Evolutionary conservation across 1,140 invertebrate species (phyloP), one percentile per base, ranked within the genome.

Genomic region (Drosophila obscura): DNA sequence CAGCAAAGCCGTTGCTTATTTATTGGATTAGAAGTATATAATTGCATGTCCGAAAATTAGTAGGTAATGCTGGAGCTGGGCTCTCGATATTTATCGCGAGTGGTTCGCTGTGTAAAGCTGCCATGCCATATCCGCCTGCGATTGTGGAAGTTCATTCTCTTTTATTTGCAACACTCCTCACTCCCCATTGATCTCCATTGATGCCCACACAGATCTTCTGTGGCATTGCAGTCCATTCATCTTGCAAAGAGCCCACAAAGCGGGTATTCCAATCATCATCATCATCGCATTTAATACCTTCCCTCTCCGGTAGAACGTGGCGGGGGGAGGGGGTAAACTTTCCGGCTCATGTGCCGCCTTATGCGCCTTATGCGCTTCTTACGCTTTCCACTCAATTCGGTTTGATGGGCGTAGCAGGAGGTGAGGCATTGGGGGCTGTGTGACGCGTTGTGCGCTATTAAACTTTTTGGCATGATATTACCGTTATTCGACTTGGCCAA

Each of bases 391-490:
- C 79, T 85, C 82, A 76, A 87, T 87, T 87, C 80, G 80, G 58
- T 72, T 68, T 76, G 71, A 59, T 41, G 63, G 45, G 22, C 8
- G 15, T 4, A 9, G 50, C 8, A 28, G 26, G 50, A 35, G 15
- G 28, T 35, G 43, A n/a, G 9, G 63, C 9, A 16, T 9, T 15
- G 50, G n/a, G n/a, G 41, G 49, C 35, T 44, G 26, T 41, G 41
- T 55, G 73, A 82, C 74, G 80, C 74, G 83, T 76, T 75, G 80
- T 82, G 82, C 69, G 83, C 82, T 87, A 87, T 87, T 87, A 87
- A 87, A 76, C 82, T 88, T 87, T 85, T 87, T 85, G 81, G 77
- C 81, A 87, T 81, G 77, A 78, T 87, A 85, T 85, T 81, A 64
- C 71, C 79, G 74, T 81, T 82, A 82, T 82, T 82, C 75, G 59